phyloP scores from a whole-genome alignment of 2,888 invertebrate species.

The Apantesis nais region DNA sequence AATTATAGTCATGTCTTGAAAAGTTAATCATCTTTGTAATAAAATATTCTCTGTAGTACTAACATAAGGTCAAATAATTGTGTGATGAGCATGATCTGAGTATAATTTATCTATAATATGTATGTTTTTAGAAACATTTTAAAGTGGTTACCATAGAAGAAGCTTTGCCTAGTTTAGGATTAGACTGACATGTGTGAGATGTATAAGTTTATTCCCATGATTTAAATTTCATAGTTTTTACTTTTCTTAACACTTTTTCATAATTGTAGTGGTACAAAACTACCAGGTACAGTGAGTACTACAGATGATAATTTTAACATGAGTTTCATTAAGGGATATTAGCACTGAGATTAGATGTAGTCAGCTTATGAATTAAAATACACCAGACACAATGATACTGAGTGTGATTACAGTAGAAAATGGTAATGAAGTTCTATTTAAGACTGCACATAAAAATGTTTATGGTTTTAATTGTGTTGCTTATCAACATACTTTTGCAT shows the following conservation, averaged over 20 bases:
- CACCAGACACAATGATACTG: neutral
- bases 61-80: neutral
- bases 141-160: too few species aligned
- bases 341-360: slow-evolving; percentile 8
- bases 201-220: too few species aligned
- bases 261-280: too few species aligned
- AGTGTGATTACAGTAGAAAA: neutral
- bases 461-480: slow-evolving; percentile 12
- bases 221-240: too few species aligned
- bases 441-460: slow-evolving; percentile 24
- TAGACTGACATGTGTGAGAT: too few species aligned
- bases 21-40: neutral
- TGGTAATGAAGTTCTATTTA: neutral
- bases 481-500: slow-evolving; percentile 7
- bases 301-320: neutral
- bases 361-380: neutral
- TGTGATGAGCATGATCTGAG: neutral
- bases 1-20: too few species aligned
- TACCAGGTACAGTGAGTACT: neutral
- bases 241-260: too few species aligned
- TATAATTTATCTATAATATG: too few species aligned
- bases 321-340: neutral
- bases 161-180: too few species aligned
- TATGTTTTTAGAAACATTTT: too few species aligned
- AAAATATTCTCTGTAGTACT: neutral